These are phyloP conservation scores for Megaptera novaeangliae DNA, from an alignment of 2,113 vertebrate species.

Conservation along the genomic window DNA sequence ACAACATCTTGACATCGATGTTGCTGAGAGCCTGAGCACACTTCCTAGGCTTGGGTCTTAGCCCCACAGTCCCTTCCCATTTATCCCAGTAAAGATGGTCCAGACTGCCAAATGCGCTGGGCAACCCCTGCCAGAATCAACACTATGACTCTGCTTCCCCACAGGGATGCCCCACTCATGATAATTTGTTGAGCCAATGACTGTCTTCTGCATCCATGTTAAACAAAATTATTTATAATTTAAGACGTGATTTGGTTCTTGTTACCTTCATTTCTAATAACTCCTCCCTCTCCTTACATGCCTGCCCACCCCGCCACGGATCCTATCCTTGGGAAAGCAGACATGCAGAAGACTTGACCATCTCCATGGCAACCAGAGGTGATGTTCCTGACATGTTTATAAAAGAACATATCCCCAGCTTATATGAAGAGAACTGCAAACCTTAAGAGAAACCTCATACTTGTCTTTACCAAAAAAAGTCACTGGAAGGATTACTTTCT, in stretches of 20 bases:
- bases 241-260: not conserved
- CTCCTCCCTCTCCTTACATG: not conserved
- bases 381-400: not conserved
- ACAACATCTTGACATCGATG: not conserved
- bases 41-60: too few species aligned
- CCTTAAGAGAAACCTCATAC: not conserved
- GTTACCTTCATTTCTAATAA: not conserved
- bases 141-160: not conserved
- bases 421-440: not conserved
- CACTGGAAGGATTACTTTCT: not conserved
- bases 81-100: not conserved
- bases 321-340: not conserved
- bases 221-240: not conserved
- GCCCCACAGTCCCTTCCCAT: not conserved
- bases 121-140: not conserved
- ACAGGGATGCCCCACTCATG: not conserved
- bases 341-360: not conserved
- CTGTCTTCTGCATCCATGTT: not conserved
- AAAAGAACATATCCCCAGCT: not conserved
- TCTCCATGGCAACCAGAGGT: not conserved
- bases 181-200: not conserved
- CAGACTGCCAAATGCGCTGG: not conserved
- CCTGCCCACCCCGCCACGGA: not conserved
- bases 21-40: not conserved
- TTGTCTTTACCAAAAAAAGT: not conserved